Percentiles rank a stretch among this genome's conserved stretches.
These are phyloP conservation scores for Hycleus phaleratus DNA, from an alignment of 1,140 invertebrate genomes.

Conservation along the genomic window DNA sequence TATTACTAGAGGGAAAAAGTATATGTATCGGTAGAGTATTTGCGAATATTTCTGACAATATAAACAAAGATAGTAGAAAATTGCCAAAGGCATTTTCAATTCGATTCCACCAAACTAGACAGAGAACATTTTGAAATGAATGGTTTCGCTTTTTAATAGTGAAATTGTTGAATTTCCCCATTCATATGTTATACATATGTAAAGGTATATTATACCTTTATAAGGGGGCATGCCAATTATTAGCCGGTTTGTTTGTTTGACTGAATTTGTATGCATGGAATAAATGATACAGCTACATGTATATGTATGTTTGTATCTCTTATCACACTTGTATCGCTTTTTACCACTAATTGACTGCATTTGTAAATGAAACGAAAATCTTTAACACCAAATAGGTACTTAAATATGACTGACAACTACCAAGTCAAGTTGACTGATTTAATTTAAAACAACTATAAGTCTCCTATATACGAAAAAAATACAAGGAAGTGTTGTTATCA, in stretches of 20 bases:
- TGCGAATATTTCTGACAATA: too few species aligned
- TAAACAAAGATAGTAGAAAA: too few species aligned
- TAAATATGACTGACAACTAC: too few species aligned
- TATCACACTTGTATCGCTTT: constrained; percentile 26
- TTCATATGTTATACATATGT: constrained; percentile 30
- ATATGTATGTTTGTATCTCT: constrained; percentile 2
- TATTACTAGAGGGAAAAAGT: constrained; percentile 23
- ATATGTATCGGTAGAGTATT: constrained; percentile 1
- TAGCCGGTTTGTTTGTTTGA: constrained; percentile 34
- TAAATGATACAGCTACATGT: constrained; percentile 31
- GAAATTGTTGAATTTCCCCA: constrained; percentile 27
- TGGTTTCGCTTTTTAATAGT: neutral
- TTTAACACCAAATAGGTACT: neutral
- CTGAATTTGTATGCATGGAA: constrained; percentile 38
- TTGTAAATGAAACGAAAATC: constrained; percentile 16
- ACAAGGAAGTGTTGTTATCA: too few species aligned
- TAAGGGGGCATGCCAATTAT: constrained; percentile 29
- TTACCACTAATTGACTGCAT: constrained; percentile 29
- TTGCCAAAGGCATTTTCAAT: neutral
- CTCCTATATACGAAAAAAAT: too few species aligned
- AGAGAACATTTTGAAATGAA: too few species aligned
- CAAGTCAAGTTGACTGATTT: too few species aligned
- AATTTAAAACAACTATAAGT: too few species aligned
- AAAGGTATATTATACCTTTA: too few species aligned
- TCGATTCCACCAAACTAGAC: too few species aligned